Conservation (phyloP, 1,140 invertebrate species). For the Pseudomyrmex dendroicus region DNA sequence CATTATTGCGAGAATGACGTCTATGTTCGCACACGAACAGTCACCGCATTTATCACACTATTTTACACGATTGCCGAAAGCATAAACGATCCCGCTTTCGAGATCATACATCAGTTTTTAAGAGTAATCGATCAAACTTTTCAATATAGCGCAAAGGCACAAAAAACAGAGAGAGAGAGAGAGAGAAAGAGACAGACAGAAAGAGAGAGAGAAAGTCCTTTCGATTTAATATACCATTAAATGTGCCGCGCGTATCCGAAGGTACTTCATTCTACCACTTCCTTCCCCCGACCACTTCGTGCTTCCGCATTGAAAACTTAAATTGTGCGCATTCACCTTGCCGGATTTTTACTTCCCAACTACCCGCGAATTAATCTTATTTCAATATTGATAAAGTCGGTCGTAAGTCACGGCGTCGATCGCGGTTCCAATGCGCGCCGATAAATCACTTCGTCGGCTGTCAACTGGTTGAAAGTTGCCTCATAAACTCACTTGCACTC, state of each 20-base stretch:
- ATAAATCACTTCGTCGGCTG: slow-evolving; percentile 49
- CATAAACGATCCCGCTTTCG: slow-evolving; percentile 21
- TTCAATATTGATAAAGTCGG: slow-evolving; percentile 61
- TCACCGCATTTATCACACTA: slow-evolving; percentile 17
- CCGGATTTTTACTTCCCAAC: slow-evolving; percentile 46
- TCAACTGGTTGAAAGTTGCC: slow-evolving; percentile 25
- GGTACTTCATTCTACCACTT: slow-evolving; percentile 35
- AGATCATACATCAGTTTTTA: slow-evolving; percentile 36
- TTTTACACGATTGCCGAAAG: slow-evolving; percentile 42
- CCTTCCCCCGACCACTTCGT: slow-evolving; percentile 8
- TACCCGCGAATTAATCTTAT: slow-evolving; percentile 53
- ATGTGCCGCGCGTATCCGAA: slow-evolving; percentile 23
- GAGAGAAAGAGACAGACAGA: not conserved
- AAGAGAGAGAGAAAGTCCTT: slow-evolving; percentile 19
- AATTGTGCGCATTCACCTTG: slow-evolving; percentile 58
- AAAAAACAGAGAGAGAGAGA: too few relatives aligned
- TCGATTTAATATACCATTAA: slow-evolving; percentile 60
- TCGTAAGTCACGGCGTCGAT: slow-evolving; percentile 49
- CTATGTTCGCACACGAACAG: slow-evolving; percentile 19
- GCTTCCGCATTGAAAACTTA: slow-evolving; percentile 56
- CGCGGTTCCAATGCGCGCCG: slow-evolving; percentile 38
- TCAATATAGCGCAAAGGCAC: slow-evolving; percentile 29
- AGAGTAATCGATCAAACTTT: slow-evolving; percentile 60
- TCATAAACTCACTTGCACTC: slow-evolving; percentile 28
- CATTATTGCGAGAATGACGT: slow-evolving; percentile 7